phyloP scores from a whole-genome alignment of 2,797 vertebrate genomes.

The Sebastes goodei region DNA sequence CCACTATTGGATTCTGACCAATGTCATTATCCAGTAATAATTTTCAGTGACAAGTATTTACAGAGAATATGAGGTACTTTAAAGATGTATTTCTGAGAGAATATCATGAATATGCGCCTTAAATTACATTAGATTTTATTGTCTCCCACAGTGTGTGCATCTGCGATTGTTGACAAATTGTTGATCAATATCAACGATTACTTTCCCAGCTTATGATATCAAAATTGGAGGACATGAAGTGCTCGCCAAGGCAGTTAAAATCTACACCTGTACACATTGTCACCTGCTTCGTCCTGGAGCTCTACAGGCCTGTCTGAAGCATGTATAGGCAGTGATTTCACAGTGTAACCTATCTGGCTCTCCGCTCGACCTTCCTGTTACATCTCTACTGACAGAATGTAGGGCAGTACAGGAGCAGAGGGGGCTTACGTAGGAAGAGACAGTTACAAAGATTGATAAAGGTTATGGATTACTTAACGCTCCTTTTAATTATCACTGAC shows the following conservation, averaged over 20 bases:
- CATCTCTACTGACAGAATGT: background rate
- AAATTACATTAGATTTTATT: background rate
- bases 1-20: too few species aligned
- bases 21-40: background rate
- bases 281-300: background rate
- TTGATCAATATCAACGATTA: background rate
- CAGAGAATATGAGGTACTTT: background rate
- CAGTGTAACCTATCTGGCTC: background rate
- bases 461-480: slow-evolving; percentile 1
- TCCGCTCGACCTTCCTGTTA: background rate
- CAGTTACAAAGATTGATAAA: background rate
- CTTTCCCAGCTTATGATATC: background rate
- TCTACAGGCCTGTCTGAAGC: background rate
- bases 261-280: background rate
- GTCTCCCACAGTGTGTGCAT: background rate
- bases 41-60: background rate
- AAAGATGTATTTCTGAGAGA: background rate
- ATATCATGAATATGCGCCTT: background rate
- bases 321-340: background rate
- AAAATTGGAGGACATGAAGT: background rate
- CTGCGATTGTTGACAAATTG: background rate
- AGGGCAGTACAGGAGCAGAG: background rate
- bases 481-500: slow-evolving; percentile 25
- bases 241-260: background rate
- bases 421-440: background rate